Conservation (phyloP, 2,113 vertebrate genomes). For the Cygnus buccinator region DNA sequence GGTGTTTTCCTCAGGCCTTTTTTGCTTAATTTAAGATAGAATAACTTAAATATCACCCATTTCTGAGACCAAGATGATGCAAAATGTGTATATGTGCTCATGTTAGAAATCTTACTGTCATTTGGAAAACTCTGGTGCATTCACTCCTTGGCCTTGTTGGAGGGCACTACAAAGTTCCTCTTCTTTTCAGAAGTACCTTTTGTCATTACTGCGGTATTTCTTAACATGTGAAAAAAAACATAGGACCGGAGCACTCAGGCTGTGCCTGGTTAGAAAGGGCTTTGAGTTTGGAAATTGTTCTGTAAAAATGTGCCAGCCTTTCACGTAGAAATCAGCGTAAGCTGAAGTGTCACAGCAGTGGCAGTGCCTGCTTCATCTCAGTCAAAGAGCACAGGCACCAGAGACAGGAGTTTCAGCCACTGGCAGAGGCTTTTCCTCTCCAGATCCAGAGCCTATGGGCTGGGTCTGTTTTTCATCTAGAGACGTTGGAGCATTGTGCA, state of each 20-base stretch:
- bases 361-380: background rate
- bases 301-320: background rate
- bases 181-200: constrained; percentile 6
- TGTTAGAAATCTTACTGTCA: background rate
- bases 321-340: background rate
- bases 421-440: background rate
- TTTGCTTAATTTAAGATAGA: background rate
- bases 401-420: background rate
- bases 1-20: background rate
- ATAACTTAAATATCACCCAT: background rate
- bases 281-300: background rate
- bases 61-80: constrained; percentile 2
- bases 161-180: background rate
- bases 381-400: background rate
- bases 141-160: background rate
- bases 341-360: background rate
- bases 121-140: background rate
- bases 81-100: background rate
- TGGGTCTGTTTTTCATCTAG: background rate
- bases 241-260: background rate
- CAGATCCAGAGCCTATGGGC: background rate
- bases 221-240: background rate
- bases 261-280: background rate
- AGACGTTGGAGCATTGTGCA: too few species aligned
- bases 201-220: background rate